Base-by-base conservation (phyloP, 1,140 invertebrate species). In the Coelopa frigida region DNA sequence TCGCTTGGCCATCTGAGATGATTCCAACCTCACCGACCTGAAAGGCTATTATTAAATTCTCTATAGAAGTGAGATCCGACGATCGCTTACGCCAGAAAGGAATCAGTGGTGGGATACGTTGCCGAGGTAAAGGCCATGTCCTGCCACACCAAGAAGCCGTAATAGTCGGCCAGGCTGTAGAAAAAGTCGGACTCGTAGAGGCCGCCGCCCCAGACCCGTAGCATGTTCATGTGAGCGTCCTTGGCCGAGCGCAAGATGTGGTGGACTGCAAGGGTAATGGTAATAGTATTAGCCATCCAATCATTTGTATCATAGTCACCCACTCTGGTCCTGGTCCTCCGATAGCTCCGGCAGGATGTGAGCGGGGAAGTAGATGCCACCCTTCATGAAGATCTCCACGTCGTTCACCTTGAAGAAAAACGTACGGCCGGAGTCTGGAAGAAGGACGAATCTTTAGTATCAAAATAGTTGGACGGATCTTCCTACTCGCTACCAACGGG, bases 201-300 rank as follows among this genome's bases (percentile, higher is more conserved):
- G 27, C 95, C 96, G 33, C 96, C 96, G 14, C 95, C 96, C 96
- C 96, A 99, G 4, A 99, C 88, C 21, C 96, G 75, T 1, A 99
- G 70, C 80, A 93, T 89, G 62, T 96, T 94, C 83, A 95, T 94
- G 60, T 97, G 78, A 0, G 84, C 80, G 31, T 85, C 77, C 42
- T 77, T 77, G 0, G 84, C 83, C 0, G 61, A 50, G n/a, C 55
- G 52, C 5, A 65, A 29, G 14, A 64, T 42, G 33, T 58, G 48
- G 5, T 50, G 29, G 3, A 65, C 54, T 61, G 12, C 17, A n/a
- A n/a, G n/a, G n/a, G n/a, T n/a, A n/a, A n/a, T n/a, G n/a, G n/a
- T n/a, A n/a, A n/a, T n/a, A n/a, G n/a, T n/a, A n/a, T n/a, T n/a
- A n/a, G n/a, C n/a, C n/a, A n/a, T n/a, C n/a, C n/a, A n/a, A n/a